Evolutionary conservation across 2,797 vertebrate species (phyloP), one percentile per base, ranked within the genome.

Genomic region (Chrosomus eos): DNA sequence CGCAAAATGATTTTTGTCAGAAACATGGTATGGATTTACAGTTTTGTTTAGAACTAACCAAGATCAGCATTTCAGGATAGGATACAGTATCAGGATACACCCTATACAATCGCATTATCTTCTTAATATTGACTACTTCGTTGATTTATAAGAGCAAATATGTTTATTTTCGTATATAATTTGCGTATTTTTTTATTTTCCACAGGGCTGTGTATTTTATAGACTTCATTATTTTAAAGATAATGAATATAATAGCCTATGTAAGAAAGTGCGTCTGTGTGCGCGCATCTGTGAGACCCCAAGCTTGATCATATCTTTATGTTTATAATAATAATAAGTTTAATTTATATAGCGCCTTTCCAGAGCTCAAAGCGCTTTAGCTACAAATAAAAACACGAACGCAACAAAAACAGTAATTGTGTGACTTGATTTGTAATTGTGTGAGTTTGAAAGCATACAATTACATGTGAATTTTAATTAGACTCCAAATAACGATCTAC

Each of bases 361-460:
- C 14, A 48, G 14, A 16, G 45, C 45, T 48, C 14, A 48, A 48
- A 16, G 14, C 14, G 45, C 14, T 16, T 48, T 48, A 48, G 14
- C 45, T 48, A 48, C 45, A 48, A 48, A 48, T 5, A 48, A 48
- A 48, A 48, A 48, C 14, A 48, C 2, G 45, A 48, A 48, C 14
- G 45, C 45, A 16, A 48, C 45, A 14, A 5, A 48, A 48, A 48
- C 14, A 48, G 26, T 60, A 72, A 72, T 66, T 64, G 66, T 62
- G 67, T 53, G 55, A 64, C 70, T 86, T 86, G 33, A 78, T 55
- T 67, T 64, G n/a, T 43, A n/a, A n/a, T n/a, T n/a, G 36, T 40
- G 10, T 62, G 40, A 71, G 58, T 86, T 77, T 90, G 80, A 87
- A 80, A 88, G 88, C 75, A 64, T 88, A 86, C 86, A 89, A 93